Evolutionary conservation across 2,113 vertebrate genomes (phyloP), one percentile per base, ranked within the genome.

Genomic region (Oplegnathus fasciatus): DNA sequence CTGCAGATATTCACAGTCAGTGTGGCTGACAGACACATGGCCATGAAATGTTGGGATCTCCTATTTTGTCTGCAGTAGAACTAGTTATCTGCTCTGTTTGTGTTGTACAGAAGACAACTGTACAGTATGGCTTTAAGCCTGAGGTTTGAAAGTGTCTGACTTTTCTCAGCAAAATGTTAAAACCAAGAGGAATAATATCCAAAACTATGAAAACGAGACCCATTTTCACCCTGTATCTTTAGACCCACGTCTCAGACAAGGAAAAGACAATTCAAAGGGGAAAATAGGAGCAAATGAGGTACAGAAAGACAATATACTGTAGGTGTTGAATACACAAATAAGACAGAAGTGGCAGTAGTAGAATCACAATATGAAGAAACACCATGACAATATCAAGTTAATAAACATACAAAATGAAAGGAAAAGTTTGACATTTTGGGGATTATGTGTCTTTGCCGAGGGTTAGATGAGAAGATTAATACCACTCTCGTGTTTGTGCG

Each of bases 1-100:
- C 66, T 74, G 60, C 26, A 72, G 71, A 60, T 66, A 74, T 84
- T 86, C 77, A 79, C 30, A 55, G 60, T 9, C 2, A 42, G 60
- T 37, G 17, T 15, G 11, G 54, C 26, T 75, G 66, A 52, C 18
- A 14, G 55, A 75, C 24, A 32, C 52, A 55, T 8, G 32, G 34
- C 26, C 46, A 52, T 48, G 44, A 75, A 34, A 30, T 18, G 24
- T 11, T 34, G 66, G 22, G 10, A 70, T 69, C 37, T 44, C 2
- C 11, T 26, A n/a, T 50, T 58, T 18, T 40, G 13, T 75, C 34
- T 20, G 34, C 54, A 50, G 4, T 6, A 32, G 28, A 52, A 17
- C 26, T 14, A n/a, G 14, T 28, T 24, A 15, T 65, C 22, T 66
- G 40, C 64, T 42, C 26, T 13, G 15, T 9, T 54, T 6, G 7